These are phyloP conservation scores for Trinectes maculatus DNA, from an alignment of 2,113 vertebrate species.

Conservation along the genomic window DNA sequence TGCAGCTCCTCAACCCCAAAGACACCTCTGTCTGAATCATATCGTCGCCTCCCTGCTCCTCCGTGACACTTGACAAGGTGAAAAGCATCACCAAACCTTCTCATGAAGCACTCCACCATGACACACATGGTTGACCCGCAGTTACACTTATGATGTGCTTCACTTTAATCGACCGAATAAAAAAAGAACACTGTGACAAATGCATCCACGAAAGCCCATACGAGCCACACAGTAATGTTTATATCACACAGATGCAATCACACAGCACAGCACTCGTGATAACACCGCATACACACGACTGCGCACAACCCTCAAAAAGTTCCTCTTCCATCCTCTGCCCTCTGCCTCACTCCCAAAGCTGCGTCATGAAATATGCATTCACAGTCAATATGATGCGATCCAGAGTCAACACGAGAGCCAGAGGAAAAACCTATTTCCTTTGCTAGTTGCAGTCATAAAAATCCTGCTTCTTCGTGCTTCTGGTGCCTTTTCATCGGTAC, in stretches of 20 bases:
- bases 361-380: slow-evolving; percentile 74
- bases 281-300: neutral
- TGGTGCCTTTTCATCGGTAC: slow-evolving; percentile 18
- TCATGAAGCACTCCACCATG: neutral
- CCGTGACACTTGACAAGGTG: slow-evolving; percentile 4
- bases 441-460: slow-evolving; percentile 23
- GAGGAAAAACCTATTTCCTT: slow-evolving; percentile 29
- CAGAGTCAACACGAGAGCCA: slow-evolving; percentile 52
- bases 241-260: slow-evolving; percentile 21
- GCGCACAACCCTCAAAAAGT: slow-evolving; percentile 17
- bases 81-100: slow-evolving; percentile 17
- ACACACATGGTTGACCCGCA: slow-evolving; percentile 33
- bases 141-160: slow-evolving; percentile 11
- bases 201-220: slow-evolving; percentile 18
- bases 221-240: slow-evolving; percentile 20
- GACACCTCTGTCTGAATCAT: slow-evolving; percentile 46
- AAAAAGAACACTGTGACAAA: neutral
- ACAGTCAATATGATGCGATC: slow-evolving; percentile 55
- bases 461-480: slow-evolving; percentile 26
- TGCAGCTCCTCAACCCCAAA: slow-evolving; percentile 36
- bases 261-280: slow-evolving; percentile 17
- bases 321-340: slow-evolving; percentile 32
- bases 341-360: slow-evolving; percentile 35
- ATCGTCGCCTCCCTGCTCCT: slow-evolving; percentile 17
- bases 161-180: slow-evolving; percentile 7